Evolutionary conservation across 1,140 invertebrate genomes (phyloP).

Genomic region (Drosophila bifasciata): DNA sequence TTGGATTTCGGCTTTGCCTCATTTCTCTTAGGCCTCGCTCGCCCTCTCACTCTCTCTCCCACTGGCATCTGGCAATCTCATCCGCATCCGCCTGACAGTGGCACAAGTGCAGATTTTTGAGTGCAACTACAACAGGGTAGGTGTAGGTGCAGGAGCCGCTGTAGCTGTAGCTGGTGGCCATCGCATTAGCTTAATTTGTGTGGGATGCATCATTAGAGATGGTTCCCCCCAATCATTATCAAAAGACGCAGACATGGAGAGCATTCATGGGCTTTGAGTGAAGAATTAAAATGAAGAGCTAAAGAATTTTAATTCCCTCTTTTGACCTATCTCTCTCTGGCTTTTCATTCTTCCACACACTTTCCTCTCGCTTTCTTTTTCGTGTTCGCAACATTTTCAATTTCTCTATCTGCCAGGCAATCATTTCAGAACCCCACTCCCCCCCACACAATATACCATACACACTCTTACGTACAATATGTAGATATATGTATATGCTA

Average conservation of each 20-base stretch:
- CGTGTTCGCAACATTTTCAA: constrained; percentile 41
- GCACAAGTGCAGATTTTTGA: constrained; percentile 67
- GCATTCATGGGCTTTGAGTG: constrained; percentile 47
- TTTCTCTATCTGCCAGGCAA: constrained; percentile 51
- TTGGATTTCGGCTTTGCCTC: constrained; percentile 68
- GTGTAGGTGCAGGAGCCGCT: constrained; percentile 13
- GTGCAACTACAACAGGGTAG: constrained; percentile 12
- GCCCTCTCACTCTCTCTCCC: constrained; percentile 11
- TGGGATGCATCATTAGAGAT: constrained; percentile 71
- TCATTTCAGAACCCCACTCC: constrained; percentile 4
- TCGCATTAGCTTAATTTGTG: constrained; percentile 78
- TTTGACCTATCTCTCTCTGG: constrained; percentile 18
- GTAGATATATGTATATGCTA: background rate
- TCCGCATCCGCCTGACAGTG: constrained; percentile 59
- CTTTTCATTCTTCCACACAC: constrained; percentile 13
- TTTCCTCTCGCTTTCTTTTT: constrained; percentile 7
- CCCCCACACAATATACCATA: background rate
- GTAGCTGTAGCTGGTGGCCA: constrained; percentile 28
- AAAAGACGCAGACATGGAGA: constrained; percentile 60
- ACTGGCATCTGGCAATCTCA: constrained; percentile 12
- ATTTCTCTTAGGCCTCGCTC: constrained; percentile 57
- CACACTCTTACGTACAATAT: constrained; percentile 12
- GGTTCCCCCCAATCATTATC: constrained; percentile 44
- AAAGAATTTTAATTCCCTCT: background rate
- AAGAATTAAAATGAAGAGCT: constrained; percentile 35